These are phyloP conservation scores for Cryptoprocta ferox DNA, from an alignment of 2,797 vertebrate species.

Conservation along the genomic window DNA sequence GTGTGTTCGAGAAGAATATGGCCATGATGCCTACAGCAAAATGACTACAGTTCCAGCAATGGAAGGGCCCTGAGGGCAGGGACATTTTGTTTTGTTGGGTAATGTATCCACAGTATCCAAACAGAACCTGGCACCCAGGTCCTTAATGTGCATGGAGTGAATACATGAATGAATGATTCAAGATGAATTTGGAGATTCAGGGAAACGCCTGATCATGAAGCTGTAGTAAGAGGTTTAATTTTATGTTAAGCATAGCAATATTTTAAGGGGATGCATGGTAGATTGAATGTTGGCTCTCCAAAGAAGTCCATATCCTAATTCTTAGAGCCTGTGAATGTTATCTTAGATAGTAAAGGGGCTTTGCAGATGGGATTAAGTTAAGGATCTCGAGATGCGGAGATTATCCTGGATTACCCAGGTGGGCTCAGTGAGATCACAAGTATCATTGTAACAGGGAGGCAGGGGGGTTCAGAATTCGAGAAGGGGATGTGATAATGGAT, in stretches of 20 bases:
- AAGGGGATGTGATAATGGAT: not conserved
- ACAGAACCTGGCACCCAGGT: not conserved
- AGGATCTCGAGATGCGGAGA: not conserved
- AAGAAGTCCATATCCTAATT: not conserved
- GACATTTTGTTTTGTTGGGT: not conserved
- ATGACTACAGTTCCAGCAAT: rapidly evolving
- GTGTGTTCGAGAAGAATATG: not conserved
- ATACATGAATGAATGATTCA: not conserved
- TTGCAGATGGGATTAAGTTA: not conserved
- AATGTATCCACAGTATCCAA: not conserved
- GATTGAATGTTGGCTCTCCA: not conserved
- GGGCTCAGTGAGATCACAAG: not conserved
- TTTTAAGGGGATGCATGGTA: not conserved
- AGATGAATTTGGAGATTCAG: not conserved
- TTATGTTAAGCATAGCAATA: not conserved
- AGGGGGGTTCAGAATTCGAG: not conserved
- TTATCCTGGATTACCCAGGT: not conserved
- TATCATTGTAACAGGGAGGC: not conserved
- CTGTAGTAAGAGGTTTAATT: not conserved
- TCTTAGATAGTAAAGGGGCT: not conserved
- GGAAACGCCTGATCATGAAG: not conserved
- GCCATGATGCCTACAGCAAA: rapidly evolving
- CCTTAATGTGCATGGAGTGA: not conserved
- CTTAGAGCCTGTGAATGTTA: not conserved
- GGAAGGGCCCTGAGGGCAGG: rapidly evolving